Conservation (phyloP, 2,888 invertebrate species). For the Patella ulyssiponensis region DNA sequence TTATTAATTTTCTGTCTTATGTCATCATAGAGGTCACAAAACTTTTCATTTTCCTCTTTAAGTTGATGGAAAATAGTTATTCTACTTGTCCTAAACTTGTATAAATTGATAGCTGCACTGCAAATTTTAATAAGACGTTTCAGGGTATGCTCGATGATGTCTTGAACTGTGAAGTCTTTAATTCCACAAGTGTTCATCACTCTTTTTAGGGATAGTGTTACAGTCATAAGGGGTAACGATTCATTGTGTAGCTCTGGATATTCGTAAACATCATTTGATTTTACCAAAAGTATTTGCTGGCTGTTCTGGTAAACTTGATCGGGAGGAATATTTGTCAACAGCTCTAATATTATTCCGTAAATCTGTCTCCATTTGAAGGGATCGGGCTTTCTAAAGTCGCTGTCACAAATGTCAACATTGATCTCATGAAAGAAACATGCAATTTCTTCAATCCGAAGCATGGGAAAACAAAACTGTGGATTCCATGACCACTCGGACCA, state of each 20-base stretch:
- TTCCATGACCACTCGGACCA: too few relatives aligned
- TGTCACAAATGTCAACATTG: conserved; percentile 36
- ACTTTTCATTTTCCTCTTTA: conserved; percentile 41
- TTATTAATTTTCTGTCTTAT: conserved; percentile 49
- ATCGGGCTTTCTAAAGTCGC: conserved; percentile 49
- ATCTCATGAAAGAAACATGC: conserved; percentile 25
- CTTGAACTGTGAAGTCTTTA: conserved; percentile 48
- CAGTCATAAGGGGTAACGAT: conserved; percentile 41
- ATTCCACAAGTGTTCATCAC: conserved; percentile 45
- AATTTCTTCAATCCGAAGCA: conserved; percentile 28
- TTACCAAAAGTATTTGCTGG: background rate
- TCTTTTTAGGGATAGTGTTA: conserved; percentile 43
- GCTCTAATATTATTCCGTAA: conserved; percentile 13
- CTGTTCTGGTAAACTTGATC: conserved; percentile 17
- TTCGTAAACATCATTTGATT: conserved; percentile 37
- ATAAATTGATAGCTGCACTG: conserved; percentile 55
- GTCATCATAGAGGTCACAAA: conserved; percentile 45
- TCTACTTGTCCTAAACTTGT: conserved; percentile 43
- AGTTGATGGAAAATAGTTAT: conserved; percentile 42
- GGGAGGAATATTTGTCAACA: conserved; percentile 13
- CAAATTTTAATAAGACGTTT: conserved; percentile 47
- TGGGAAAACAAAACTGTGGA: conserved; percentile 31
- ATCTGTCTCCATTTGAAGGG: conserved; percentile 11
- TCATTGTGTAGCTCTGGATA: conserved; percentile 51
- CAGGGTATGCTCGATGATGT: conserved; percentile 49